Evolutionary conservation across 1,140 invertebrate genomes (phyloP).

Genomic region (Drosophila nebulosa): DNA sequence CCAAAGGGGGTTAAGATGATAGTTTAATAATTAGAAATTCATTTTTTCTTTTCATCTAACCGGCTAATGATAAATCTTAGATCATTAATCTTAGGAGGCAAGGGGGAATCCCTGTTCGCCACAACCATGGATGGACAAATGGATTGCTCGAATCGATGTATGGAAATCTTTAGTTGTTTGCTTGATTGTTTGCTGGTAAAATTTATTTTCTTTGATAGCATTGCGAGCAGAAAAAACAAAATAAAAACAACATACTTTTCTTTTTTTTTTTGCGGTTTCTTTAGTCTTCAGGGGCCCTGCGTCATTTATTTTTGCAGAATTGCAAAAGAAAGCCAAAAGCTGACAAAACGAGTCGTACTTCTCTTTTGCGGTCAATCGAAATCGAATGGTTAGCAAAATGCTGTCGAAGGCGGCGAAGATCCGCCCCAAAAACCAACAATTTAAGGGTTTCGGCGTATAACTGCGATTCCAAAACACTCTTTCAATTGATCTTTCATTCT

Average conservation of each 20-base stretch:
- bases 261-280: background rate
- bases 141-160: background rate
- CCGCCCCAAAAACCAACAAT: background rate
- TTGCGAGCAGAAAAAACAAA: constrained; percentile 4
- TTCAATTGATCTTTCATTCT: too few species aligned
- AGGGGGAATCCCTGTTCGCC: background rate
- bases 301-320: constrained; percentile 35
- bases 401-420: background rate
- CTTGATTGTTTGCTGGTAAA: background rate
- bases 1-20: background rate
- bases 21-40: background rate
- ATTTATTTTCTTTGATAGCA: constrained; percentile 15
- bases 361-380: background rate
- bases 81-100: too few species aligned
- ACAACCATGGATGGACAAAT: background rate
- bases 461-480: too few species aligned
- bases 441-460: too few species aligned
- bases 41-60: too few species aligned
- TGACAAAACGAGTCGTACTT: constrained; percentile 4
- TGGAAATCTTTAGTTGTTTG: background rate
- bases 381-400: background rate
- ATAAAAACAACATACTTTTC: too few species aligned
- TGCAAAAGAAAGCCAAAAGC: constrained; percentile 28
- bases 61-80: too few species aligned
- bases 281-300: background rate